Evolutionary conservation across 2,888 invertebrate genomes (phyloP), one percentile per base, ranked within the genome.

Genomic region (Cephus pulcher): DNA sequence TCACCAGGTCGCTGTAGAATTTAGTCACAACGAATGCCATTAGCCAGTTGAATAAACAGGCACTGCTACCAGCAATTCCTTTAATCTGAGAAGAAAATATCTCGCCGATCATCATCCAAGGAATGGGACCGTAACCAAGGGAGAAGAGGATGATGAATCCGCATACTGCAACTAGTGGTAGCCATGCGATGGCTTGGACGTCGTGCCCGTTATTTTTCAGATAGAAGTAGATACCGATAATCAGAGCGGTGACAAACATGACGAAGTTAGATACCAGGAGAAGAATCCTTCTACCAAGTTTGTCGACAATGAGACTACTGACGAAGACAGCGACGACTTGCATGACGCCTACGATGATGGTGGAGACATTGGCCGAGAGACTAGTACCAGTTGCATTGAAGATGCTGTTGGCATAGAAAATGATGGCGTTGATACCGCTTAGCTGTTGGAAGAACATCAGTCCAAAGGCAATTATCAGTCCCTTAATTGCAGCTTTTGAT

Each of bases 391-490:
- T 95, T 68, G 93, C 93, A 76, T 91, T 87, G 90, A 98, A 98
- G 80, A 98, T 98, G 3, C 93, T 90, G 0, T 94, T 94, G 0
- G 95, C 94, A 87, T 96, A 97, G 91, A 97, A 96, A 82, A 97
- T 95, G 11, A 97, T 95, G 0, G 96, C 96, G 86, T 97, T 97
- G 76, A 97, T 95, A 69, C 97, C 97, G 80, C 96, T 95, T 78
- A 97, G 92, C 90, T 98, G 98, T 89, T 98, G 98, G 92, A 98
- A 96, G 86, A 97, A 92, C 97, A 98, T 98, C 11, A 98, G 93
- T 4, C 95, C 95, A 88, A 96, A 95, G 82, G 95, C 95, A 79
- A 97, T 96, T 23, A 95, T 79, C 4, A 96, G 91, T 0, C 95
- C 96, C 88, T 94, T 95, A 34, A 94, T 90, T 0, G 95, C 94